Conservation (phyloP, 2,113 vertebrate species). For the Cercopithecus mona region DNA sequence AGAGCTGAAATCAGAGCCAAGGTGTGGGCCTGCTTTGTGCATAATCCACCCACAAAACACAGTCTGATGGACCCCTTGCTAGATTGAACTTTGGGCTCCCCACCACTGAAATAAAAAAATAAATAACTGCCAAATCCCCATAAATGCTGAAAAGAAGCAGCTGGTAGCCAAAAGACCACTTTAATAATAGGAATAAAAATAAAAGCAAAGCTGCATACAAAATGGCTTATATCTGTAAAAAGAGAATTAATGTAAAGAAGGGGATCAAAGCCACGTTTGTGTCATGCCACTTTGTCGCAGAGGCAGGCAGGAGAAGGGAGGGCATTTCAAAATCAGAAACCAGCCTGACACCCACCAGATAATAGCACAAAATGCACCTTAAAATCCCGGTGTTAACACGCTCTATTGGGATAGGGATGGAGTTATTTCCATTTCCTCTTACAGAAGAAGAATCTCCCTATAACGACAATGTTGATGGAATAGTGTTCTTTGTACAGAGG, state of each 20-base stretch:
- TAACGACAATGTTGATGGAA: not conserved
- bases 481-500: not conserved
- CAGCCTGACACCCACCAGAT: not conserved
- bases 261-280: not conserved
- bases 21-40: conserved; percentile 28
- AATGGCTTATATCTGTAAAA: not conserved
- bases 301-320: not conserved
- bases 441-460: not conserved
- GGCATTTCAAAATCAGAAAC: not conserved
- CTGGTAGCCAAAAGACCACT: conserved; percentile 68
- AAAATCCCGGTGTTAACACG: not conserved
- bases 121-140: conserved; percentile 44
- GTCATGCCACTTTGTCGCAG: not conserved
- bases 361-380: not conserved
- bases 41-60: conserved; percentile 73
- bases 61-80: conserved; percentile 60
- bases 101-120: conserved; percentile 47
- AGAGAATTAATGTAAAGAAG: not conserved
- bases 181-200: conserved; percentile 57
- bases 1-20: conserved; percentile 58
- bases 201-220: not conserved
- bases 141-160: conserved; percentile 51
- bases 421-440: not conserved
- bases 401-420: not conserved
- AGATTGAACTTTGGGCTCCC: conserved; percentile 72